phyloP scores from a whole-genome alignment of 1,140 invertebrate species.

The Chrysomallon squamiferum region DNA sequence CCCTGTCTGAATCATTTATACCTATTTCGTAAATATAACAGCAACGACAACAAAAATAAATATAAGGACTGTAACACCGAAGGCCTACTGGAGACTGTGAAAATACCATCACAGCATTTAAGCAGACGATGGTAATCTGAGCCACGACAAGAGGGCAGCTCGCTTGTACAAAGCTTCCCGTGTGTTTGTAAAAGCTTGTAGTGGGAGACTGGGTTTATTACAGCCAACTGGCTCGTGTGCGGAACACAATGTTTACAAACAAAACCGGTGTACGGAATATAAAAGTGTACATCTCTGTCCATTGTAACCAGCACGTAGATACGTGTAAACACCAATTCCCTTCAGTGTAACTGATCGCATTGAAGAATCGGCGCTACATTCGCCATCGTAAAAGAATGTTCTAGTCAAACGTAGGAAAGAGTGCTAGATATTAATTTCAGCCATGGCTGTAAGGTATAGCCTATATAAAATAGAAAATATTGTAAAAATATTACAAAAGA shows the following conservation, averaged over 20 bases:
- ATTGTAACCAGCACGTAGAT: constrained; percentile 4
- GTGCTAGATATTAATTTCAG: not conserved
- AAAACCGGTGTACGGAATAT: not conserved
- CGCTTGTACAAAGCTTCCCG: not conserved
- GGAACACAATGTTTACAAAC: constrained; percentile 3
- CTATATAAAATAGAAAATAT: not conserved
- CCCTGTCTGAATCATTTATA: too few relatives aligned
- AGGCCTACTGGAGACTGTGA: too few relatives aligned
- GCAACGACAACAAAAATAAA: too few relatives aligned
- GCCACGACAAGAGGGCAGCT: too few relatives aligned
- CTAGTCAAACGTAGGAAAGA: not conserved
- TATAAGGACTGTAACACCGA: too few relatives aligned
- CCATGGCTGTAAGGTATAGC: too few relatives aligned
- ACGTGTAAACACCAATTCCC: not conserved
- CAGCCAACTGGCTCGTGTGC: not conserved
- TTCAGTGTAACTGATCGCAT: not conserved
- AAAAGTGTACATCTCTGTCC: not conserved
- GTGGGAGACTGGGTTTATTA: not conserved
- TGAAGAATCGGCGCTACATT: not conserved
- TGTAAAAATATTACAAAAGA: not conserved
- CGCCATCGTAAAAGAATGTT: not conserved
- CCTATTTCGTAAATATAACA: too few relatives aligned
- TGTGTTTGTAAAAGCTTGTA: not conserved
- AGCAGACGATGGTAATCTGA: too few relatives aligned
- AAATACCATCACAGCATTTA: too few relatives aligned